Percentiles rank a stretch among this genome's conserved stretches.
These are phyloP conservation scores for Pseudolycoriella hygida DNA, from an alignment of 2,888 invertebrate genomes.

Conservation along the genomic window DNA sequence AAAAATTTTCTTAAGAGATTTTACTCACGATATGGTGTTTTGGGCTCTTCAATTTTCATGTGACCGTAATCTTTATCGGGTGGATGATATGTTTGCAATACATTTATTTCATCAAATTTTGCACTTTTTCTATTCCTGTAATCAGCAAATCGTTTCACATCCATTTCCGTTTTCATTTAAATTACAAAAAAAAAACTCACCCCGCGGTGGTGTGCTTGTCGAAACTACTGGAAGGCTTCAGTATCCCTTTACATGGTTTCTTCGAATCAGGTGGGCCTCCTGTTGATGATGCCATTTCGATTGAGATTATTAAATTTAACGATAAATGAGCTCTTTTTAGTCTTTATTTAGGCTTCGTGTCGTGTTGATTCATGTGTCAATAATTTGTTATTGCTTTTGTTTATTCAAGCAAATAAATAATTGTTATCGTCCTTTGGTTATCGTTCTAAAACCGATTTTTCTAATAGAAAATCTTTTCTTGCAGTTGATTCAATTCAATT, in stretches of 20 bases:
- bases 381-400: not conserved
- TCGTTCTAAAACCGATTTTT: no score
- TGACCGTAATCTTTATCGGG: conserved; percentile 97
- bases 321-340: no score
- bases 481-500: no score
- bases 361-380: no score
- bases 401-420: no score
- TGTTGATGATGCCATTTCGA: no score
- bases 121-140: conserved; percentile 38
- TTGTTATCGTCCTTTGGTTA: no score
- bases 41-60: conserved; percentile 97
- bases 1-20: no score
- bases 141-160: no score
- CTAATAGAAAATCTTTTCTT: no score
- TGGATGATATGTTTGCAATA: conserved; percentile 93
- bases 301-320: no score
- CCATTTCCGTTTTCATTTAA: not conserved
- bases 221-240: conserved; percentile 84
- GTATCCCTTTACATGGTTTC: conserved; percentile 52
- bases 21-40: conserved; percentile 60
- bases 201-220: conserved; percentile 38
- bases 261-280: conserved; percentile 25
- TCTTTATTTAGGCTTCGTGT: no score
- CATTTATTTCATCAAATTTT: conserved; percentile 98
- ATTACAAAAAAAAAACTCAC: not conserved